phyloP scores from a whole-genome alignment of 2,797 vertebrate genomes.

The Microctenopoma lineatum region DNA sequence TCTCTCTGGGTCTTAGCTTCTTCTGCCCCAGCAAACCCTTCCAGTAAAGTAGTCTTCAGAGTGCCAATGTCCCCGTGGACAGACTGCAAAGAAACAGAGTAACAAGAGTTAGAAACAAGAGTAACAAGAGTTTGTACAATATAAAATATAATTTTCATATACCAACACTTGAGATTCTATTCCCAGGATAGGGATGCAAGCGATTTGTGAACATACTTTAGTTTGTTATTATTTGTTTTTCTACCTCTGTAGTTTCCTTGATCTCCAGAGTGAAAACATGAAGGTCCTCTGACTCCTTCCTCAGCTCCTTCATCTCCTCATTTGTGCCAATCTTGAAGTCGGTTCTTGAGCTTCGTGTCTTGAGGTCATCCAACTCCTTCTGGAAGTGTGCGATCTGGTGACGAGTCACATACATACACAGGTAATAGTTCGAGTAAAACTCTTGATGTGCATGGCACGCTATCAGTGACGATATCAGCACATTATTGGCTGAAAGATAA shows the following conservation, averaged over 20 bases:
- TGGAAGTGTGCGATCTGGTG: constrained; percentile 94
- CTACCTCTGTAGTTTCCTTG: constrained; percentile 93
- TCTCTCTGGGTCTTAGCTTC: constrained; percentile 90
- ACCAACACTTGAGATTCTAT: too few species aligned
- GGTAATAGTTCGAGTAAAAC: not conserved
- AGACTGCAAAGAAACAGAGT: too few species aligned
- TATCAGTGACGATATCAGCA: too few species aligned
- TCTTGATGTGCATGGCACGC: not conserved
- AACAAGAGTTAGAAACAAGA: too few species aligned
- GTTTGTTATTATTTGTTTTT: not conserved
- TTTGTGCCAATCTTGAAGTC: constrained; percentile 89
- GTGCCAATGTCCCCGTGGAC: constrained; percentile 92
- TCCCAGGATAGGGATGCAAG: not conserved
- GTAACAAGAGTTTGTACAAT: too few species aligned
- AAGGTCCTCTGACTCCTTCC: constrained; percentile 87
- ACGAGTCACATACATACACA: constrained; percentile 9
- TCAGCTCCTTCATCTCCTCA: constrained; percentile 90
- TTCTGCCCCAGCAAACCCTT: constrained; percentile 93
- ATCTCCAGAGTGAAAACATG: constrained; percentile 92
- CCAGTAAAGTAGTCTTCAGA: constrained; percentile 92
- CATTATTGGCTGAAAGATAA: not conserved
- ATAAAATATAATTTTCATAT: too few species aligned
- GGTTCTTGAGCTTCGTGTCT: constrained; percentile 84
- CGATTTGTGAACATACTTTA: not conserved
- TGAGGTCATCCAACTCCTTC: constrained; percentile 95